Conservation (phyloP, 2,888 invertebrate species). For the Bruchidius siliquastri region DNA sequence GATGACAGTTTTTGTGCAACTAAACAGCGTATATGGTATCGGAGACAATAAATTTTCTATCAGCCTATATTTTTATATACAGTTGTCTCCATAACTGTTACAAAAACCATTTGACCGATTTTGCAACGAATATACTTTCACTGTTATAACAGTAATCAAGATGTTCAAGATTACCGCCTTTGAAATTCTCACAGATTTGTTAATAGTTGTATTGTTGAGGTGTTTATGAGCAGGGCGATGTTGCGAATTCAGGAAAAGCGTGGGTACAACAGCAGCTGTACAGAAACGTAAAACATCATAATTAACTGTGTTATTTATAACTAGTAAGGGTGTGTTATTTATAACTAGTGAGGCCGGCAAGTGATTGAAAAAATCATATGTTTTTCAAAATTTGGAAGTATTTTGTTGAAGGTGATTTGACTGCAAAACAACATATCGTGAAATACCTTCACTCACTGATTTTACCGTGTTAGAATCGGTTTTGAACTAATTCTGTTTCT, state of each 20-base stretch:
- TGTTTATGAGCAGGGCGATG: background rate
- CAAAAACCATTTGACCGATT: background rate
- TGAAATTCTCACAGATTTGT: background rate
- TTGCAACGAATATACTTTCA: background rate
- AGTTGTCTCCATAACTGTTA: background rate
- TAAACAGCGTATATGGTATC: background rate
- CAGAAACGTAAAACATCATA: background rate
- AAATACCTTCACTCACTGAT: too few species aligned
- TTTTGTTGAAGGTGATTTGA: too few species aligned
- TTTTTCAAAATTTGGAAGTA: too few species aligned
- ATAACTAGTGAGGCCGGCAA: too few species aligned
- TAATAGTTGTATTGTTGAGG: background rate
- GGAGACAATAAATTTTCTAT: background rate
- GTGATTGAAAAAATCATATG: too few species aligned
- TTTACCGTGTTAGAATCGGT: too few species aligned
- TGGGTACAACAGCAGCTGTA: background rate
- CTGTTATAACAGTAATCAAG: background rate
- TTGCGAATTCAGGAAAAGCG: background rate
- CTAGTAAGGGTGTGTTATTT: too few species aligned
- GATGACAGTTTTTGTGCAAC: background rate
- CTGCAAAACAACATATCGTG: too few species aligned
- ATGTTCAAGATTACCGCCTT: background rate
- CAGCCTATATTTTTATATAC: background rate
- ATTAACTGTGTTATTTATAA: too few species aligned
- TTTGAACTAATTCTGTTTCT: too few species aligned